These are phyloP conservation scores for Paralichthys olivaceus DNA, from an alignment of 2,113 vertebrate genomes.

Conservation along the genomic window DNA sequence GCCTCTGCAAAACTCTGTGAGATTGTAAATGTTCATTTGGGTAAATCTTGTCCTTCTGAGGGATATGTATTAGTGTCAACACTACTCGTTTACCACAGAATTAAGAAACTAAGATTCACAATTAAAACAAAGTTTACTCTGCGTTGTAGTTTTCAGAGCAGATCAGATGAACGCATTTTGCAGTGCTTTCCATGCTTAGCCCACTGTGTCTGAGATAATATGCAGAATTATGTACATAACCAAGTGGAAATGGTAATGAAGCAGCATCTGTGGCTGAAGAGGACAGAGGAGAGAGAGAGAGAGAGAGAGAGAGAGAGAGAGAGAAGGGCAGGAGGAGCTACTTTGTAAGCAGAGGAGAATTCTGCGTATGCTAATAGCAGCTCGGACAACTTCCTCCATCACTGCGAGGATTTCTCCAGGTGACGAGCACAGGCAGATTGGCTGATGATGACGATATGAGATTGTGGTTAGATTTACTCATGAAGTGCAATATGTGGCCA, in stretches of 20 bases:
- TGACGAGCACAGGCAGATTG: slow-evolving; percentile 40
- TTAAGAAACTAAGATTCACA: not conserved
- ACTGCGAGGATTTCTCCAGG: slow-evolving; percentile 47
- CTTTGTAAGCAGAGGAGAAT: slow-evolving; percentile 47
- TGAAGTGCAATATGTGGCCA: slow-evolving; percentile 9
- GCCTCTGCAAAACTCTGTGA: not conserved
- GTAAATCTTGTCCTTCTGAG: not conserved
- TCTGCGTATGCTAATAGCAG: slow-evolving; percentile 62
- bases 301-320: slow-evolving; percentile 15
- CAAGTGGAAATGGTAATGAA: slow-evolving; percentile 76
- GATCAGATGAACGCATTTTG: not conserved
- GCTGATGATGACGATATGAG: slow-evolving; percentile 52
- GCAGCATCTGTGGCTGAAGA: slow-evolving; percentile 61
- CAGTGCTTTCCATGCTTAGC: not conserved
- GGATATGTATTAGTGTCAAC: not conserved
- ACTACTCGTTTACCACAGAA: not conserved
- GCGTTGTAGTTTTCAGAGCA: not conserved
- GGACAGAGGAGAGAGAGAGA: slow-evolving; percentile 22
- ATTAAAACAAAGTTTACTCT: not conserved
- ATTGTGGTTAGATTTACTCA: slow-evolving; percentile 35
- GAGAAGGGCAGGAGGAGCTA: slow-evolving; percentile 40
- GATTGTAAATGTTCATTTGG: not conserved
- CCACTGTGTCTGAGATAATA: slow-evolving; percentile 66
- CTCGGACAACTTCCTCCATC: slow-evolving; percentile 58
- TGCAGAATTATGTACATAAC: slow-evolving; percentile 84